Base-by-base conservation (phyloP, 2,888 invertebrate genomes). In the Eilema griseolum region DNA sequence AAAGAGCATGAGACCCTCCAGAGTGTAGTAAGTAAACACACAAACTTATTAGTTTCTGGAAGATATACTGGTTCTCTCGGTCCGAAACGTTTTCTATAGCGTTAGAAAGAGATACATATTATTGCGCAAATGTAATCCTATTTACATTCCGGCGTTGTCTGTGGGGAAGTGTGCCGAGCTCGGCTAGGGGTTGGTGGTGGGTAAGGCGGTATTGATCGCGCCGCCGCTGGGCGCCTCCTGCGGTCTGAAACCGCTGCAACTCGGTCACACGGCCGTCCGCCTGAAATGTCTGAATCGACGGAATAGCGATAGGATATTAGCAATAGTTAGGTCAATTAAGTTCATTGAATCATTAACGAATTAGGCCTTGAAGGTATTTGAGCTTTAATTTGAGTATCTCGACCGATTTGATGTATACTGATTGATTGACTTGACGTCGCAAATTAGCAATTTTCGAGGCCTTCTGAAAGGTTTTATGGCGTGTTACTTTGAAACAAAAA, bases 331-430 rank as follows among this genome's bases (percentile, higher is more conserved):
- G 11, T 57, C 37, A 70, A 70, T 61, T 69, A 60, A 69, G 64
- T 20, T 41, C 64, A 46, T 74, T 68, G 61, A 76, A 71, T 76
- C 66, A 74, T 79, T 79, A 69, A 61, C 66, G 66, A 76, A 74
- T 70, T 70, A 70, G 71, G 71, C 82, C 82, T 79, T 82, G 72
- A 33, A 57, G 67, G 65, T 71, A 56, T 73, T 76, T 71, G 11
- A 68, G 69, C 61, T 61, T 65, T 74, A 76, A 72, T 76, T 79
- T 73, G 56, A 24, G 24, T 70, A 57, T 66, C 33, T 66, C 37
- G 10, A 37, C 37, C 61, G 62, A 62, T 65, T 61, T 65, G n/a
- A 61, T 33, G 8, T 23, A 56, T 37, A 37, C 11, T 11, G 31
- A 20, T 24, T 28, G 14, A 33, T 26, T 37, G 16, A 60, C 16